A percentile compares a stretch with the other conserved stretches of the same genome.
These are phyloP conservation scores for Urechis unicinctus DNA, from an alignment of 2,888 invertebrate genomes.

Conservation along the genomic window DNA sequence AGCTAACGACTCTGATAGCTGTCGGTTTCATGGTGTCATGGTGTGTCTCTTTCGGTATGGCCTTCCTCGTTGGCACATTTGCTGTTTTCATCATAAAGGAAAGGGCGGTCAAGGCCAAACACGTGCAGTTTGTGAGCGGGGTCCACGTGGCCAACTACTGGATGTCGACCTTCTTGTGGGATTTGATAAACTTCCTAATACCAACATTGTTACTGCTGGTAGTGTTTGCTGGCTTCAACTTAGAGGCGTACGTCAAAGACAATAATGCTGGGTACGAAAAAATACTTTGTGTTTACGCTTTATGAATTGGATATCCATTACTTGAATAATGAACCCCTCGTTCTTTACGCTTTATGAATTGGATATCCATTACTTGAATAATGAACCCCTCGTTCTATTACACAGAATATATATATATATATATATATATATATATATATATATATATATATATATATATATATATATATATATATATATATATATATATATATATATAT, in stretches of 20 bases:
- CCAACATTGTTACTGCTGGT: constrained; percentile 58
- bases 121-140: constrained; percentile 43
- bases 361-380: too few relatives aligned
- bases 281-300: too few relatives aligned
- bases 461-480: too few relatives aligned
- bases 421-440: too few relatives aligned
- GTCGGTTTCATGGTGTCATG: constrained; percentile 17
- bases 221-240: constrained; percentile 62
- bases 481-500: too few relatives aligned
- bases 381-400: too few relatives aligned
- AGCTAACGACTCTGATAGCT: constrained; percentile 2
- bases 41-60: constrained; percentile 33
- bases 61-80: constrained; percentile 40
- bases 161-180: constrained; percentile 64
- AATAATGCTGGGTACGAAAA: constrained; percentile 8
- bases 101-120: constrained; percentile 31
- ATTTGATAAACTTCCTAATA: constrained; percentile 61
- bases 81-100: constrained; percentile 38
- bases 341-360: too few relatives aligned
- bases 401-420: too few relatives aligned
- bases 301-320: too few relatives aligned
- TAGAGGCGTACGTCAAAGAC: constrained; percentile 55
- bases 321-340: too few relatives aligned
- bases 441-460: too few relatives aligned
- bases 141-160: constrained; percentile 58